Percentiles rank a stretch among this genome's conserved stretches.
Conservation (phyloP, 2,888 invertebrate species). For the Syrista parreyssii region DNA sequence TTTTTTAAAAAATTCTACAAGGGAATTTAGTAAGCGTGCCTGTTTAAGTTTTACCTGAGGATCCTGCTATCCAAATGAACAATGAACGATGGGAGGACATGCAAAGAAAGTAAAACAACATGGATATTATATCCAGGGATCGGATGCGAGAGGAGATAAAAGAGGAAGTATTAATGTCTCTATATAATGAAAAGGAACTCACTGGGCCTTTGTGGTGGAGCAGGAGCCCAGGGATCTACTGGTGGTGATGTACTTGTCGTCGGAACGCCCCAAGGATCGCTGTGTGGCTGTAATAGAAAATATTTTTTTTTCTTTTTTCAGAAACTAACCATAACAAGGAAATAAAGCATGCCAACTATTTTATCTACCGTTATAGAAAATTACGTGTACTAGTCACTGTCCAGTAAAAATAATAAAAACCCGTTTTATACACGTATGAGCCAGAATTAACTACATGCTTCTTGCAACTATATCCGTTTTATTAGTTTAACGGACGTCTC, state of each 20-base stretch:
- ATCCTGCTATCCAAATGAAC: slow-evolving; percentile 31
- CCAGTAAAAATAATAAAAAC: not conserved
- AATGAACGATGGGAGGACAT: slow-evolving; percentile 30
- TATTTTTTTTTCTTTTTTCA: not conserved
- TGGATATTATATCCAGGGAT: slow-evolving; percentile 17
- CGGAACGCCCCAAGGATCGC: slow-evolving; percentile 75
- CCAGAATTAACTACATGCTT: not conserved
- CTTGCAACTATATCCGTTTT: not conserved
- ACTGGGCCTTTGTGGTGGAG: slow-evolving; percentile 62
- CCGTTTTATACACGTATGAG: not conserved
- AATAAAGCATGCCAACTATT: not conserved
- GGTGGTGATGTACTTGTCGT: slow-evolving; percentile 62
- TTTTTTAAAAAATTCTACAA: not conserved
- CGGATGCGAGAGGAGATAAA: slow-evolving; percentile 14
- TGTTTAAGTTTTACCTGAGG: slow-evolving; percentile 31
- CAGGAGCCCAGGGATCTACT: slow-evolving; percentile 74
- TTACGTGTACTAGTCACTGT: not conserved
- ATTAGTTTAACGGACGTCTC: not conserved
- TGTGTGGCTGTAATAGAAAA: slow-evolving; percentile 57
- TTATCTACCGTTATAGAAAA: not conserved
- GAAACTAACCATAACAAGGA: not conserved
- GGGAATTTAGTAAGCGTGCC: not conserved
- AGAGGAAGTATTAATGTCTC: not conserved
- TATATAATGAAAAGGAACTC: slow-evolving; percentile 26
- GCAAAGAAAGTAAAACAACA: slow-evolving; percentile 30